Evolutionary conservation across 2,888 invertebrate genomes (phyloP).

Genomic region (Diaphora mendica): DNA sequence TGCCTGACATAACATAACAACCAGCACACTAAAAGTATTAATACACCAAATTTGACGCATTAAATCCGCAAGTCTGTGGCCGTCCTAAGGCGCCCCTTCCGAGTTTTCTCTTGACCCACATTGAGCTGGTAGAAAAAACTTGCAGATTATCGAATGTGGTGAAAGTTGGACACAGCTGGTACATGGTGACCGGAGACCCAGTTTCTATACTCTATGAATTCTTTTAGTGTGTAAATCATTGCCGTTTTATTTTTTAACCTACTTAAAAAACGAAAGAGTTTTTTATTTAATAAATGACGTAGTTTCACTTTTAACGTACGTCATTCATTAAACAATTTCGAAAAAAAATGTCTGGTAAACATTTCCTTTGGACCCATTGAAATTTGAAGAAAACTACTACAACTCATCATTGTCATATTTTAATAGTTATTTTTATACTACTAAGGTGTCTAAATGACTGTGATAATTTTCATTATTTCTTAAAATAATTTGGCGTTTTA

Average conservation of each 20-base stretch:
- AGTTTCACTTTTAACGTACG: neutral
- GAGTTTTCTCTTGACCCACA: slow-evolving; percentile 75
- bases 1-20: neutral
- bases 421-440: too few relatives aligned
- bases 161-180: slow-evolving; percentile 58
- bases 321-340: neutral
- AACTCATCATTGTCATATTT: too few relatives aligned
- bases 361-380: neutral
- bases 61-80: slow-evolving; percentile 37
- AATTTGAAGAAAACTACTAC: neutral
- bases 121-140: slow-evolving; percentile 68
- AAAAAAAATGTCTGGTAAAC: neutral
- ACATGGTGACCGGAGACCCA: slow-evolving; percentile 50
- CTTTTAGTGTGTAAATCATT: neutral
- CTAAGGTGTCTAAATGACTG: too few relatives aligned
- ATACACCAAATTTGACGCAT: slow-evolving; percentile 19
- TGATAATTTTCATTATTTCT: too few relatives aligned
- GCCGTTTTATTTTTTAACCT: neutral
- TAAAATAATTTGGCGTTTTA: neutral
- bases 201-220: slow-evolving; percentile 1
- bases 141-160: slow-evolving; percentile 76
- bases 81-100: slow-evolving; percentile 54
- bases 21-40: neutral
- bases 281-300: neutral
- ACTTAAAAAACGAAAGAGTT: neutral